Evolutionary conservation across 1,140 invertebrate genomes (phyloP).

Genomic region (Trichonephila inaurata): DNA sequence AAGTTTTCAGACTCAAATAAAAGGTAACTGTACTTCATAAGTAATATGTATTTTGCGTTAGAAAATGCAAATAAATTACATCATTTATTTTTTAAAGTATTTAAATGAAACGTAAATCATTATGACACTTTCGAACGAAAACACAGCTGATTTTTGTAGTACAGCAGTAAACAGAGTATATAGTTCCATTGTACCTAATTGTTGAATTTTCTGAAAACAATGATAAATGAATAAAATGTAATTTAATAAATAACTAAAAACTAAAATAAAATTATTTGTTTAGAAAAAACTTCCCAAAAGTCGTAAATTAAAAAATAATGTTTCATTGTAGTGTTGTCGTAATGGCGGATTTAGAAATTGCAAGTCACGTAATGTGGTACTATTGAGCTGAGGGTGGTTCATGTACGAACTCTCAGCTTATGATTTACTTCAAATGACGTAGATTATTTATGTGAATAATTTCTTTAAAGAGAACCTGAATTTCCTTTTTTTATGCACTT

Average conservation of each 20-base stretch:
- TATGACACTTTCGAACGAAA: conserved; percentile 65
- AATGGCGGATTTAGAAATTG: conserved; percentile 70
- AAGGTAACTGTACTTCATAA: not conserved
- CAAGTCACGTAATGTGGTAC: conserved; percentile 67
- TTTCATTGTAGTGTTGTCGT: conserved; percentile 63
- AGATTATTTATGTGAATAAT: conserved; percentile 71
- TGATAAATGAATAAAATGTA: too few species aligned
- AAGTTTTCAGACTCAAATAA: not conserved
- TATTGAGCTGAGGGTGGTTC: conserved; percentile 76
- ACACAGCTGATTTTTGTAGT: conserved; percentile 74
- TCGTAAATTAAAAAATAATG: not conserved
- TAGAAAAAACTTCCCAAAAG: not conserved
- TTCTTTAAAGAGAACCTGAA: conserved; percentile 59
- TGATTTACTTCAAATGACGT: conserved; percentile 74
- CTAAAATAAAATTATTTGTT: not conserved
- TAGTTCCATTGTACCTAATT: conserved; percentile 28
- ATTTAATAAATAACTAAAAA: conserved; percentile 19
- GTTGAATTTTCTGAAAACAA: not conserved
- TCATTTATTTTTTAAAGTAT: conserved; percentile 17
- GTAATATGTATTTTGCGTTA: not conserved
- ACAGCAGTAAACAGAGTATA: conserved; percentile 65
- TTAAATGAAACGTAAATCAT: conserved; percentile 48
- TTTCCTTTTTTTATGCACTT: conserved; percentile 51
- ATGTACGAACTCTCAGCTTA: conserved; percentile 74
- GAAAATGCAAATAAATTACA: conserved; percentile 14